These are phyloP conservation scores for Phasia obesa DNA, from an alignment of 2,888 invertebrate genomes.

Conservation along the genomic window DNA sequence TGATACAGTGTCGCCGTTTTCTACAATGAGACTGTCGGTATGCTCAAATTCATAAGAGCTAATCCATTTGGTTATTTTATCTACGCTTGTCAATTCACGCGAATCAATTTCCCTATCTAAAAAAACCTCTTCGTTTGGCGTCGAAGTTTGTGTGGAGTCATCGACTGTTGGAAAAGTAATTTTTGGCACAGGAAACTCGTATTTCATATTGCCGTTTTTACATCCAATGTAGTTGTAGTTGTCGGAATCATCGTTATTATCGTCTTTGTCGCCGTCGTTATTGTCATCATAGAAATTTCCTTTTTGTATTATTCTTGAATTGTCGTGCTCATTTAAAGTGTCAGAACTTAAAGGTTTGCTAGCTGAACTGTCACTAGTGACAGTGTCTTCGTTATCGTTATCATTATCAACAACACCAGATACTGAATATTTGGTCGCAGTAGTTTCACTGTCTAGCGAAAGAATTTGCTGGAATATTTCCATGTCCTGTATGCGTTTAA, in stretches of 20 bases:
- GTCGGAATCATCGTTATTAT: conserved; percentile 72
- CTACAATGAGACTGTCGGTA: conserved; percentile 78
- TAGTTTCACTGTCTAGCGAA: conserved; percentile 82
- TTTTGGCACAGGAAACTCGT: conserved; percentile 77
- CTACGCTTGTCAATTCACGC: conserved; percentile 76
- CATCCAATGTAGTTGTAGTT: conserved; percentile 46
- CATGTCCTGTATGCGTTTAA: conserved; percentile 84
- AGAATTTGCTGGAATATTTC: conserved; percentile 84
- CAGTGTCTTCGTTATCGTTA: conserved; percentile 74
- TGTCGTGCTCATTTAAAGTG: conserved; percentile 77
- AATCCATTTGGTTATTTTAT: conserved; percentile 82
- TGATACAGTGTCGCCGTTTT: conserved; percentile 76
- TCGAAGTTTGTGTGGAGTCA: conserved; percentile 78
- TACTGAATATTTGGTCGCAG: conserved; percentile 78
- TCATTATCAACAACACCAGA: conserved; percentile 69
- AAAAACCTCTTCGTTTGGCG: conserved; percentile 78
- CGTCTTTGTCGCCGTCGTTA: conserved; percentile 51
- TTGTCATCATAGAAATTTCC: conserved; percentile 76
- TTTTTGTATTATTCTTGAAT: conserved; percentile 74
- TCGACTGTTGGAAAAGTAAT: conserved; percentile 76
- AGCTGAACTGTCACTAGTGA: conserved; percentile 75
- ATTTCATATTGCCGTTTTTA: conserved; percentile 74
- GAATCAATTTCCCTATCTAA: conserved; percentile 74
- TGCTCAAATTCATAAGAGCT: conserved; percentile 81
- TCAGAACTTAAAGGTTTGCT: conserved; percentile 77